These are phyloP conservation scores for Julus scandinavius DNA, from an alignment of 2,888 invertebrate genomes.

Conservation along the genomic window DNA sequence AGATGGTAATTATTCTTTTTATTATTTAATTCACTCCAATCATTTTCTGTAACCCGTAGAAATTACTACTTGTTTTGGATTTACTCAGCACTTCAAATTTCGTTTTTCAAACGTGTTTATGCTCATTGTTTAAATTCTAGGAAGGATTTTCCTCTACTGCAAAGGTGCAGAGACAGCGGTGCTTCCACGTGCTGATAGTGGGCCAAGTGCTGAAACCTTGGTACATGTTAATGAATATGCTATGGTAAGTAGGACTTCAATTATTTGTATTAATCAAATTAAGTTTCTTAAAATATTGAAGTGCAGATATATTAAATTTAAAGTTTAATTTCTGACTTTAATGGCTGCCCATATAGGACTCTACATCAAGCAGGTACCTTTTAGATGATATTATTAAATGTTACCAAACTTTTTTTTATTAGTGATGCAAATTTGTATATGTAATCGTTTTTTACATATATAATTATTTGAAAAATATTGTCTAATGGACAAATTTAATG, in stretches of 20 bases:
- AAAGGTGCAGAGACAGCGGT: slow-evolving; percentile 86
- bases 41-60: no score
- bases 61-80: neutral
- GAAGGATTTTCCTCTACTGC: slow-evolving; percentile 77
- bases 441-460: neutral
- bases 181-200: slow-evolving; percentile 72
- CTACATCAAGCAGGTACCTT: neutral
- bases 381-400: neutral
- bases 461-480: neutral
- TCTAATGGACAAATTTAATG: neutral
- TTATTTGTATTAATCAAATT: slow-evolving; percentile 4
- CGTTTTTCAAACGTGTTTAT: neutral
- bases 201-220: slow-evolving; percentile 65
- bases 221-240: slow-evolving; percentile 71
- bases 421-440: neutral
- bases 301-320: neutral
- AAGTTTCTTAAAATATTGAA: neutral
- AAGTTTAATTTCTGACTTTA: slow-evolving; percentile 33
- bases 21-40: neutral
- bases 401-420: neutral
- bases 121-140: slow-evolving; percentile 61
- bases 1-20: slow-evolving; percentile 50
- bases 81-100: neutral
- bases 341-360: neutral
- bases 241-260: slow-evolving; percentile 65